These are phyloP conservation scores for Tillus elongatus DNA, from an alignment of 2,888 invertebrate species.

Conservation along the genomic window DNA sequence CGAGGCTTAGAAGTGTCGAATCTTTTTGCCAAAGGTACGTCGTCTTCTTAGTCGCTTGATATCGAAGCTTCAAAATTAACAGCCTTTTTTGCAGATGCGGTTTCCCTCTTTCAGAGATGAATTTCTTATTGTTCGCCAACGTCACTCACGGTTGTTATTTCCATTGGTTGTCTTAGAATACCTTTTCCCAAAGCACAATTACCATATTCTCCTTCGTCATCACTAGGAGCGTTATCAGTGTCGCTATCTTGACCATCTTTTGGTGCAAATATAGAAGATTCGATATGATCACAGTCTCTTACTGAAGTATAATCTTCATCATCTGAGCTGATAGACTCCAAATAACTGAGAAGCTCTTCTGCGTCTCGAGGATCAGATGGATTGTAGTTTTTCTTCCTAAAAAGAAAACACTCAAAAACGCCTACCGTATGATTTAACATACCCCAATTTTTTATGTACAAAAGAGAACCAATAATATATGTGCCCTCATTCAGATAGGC, in stretches of 20 bases:
- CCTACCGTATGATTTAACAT: slow-evolving; percentile 3
- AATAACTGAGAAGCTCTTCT: too few relatives aligned
- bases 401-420: background rate
- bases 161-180: slow-evolving; percentile 3
- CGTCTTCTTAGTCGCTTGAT: too few relatives aligned
- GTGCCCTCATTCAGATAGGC: slow-evolving; percentile 2
- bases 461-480: background rate
- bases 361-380: too few relatives aligned
- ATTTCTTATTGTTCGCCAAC: slow-evolving; percentile 1
- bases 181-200: slow-evolving; percentile 1
- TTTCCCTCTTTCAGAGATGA: slow-evolving; percentile 3
- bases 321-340: too few relatives aligned
- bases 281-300: too few relatives aligned
- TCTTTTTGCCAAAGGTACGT: too few relatives aligned
- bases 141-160: slow-evolving; percentile 2
- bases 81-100: too few relatives aligned
- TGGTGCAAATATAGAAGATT: background rate
- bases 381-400: too few relatives aligned
- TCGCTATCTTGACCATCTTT: slow-evolving; percentile 3
- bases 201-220: slow-evolving; percentile 3
- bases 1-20: too few relatives aligned
- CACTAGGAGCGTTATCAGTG: slow-evolving; percentile 2
- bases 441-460: slow-evolving; percentile 3
- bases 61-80: too few relatives aligned
- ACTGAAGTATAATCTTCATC: too few relatives aligned